Evolutionary conservation across 1,140 invertebrate genomes (phyloP).

Genomic region (Drosophila pachea): DNA sequence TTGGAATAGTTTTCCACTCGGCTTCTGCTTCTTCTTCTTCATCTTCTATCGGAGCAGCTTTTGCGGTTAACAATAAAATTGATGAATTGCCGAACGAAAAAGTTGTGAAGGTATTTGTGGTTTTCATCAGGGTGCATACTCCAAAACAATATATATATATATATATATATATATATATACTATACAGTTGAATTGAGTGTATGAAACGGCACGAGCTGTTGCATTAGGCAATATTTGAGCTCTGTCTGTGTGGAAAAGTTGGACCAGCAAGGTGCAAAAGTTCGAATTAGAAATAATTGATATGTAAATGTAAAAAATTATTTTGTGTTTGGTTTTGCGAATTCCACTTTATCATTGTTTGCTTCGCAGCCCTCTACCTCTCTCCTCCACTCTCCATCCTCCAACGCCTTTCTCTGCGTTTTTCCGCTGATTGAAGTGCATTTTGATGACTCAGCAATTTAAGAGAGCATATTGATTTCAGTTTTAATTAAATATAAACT

Average conservation of each 20-base stretch:
- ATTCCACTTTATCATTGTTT: no score
- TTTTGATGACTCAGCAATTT: background rate
- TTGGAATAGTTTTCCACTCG: constrained; percentile 49
- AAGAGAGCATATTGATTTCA: background rate
- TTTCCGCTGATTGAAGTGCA: background rate
- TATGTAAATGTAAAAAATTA: no score
- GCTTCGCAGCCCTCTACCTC: no score
- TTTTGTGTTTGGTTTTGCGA: no score
- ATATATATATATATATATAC: background rate
- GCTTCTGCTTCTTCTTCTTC: background rate
- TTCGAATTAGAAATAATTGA: no score
- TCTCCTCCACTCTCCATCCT: no score
- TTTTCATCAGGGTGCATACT: background rate
- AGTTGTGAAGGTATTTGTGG: constrained; percentile 22
- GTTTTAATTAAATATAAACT: background rate
- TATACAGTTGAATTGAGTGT: no score
- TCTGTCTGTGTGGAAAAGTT: constrained; percentile 5
- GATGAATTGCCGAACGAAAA: constrained; percentile 53
- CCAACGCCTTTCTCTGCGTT: background rate
- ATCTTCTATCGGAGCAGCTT: constrained; percentile 11
- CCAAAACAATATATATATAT: no score
- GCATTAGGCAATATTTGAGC: background rate
- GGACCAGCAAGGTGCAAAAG: no score
- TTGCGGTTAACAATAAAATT: constrained; percentile 54
- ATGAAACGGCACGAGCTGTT: background rate